Percentiles rank a stretch among this genome's conserved stretches.
phyloP scores from a whole-genome alignment of 2,113 vertebrate species.

The Rhea pennata region DNA sequence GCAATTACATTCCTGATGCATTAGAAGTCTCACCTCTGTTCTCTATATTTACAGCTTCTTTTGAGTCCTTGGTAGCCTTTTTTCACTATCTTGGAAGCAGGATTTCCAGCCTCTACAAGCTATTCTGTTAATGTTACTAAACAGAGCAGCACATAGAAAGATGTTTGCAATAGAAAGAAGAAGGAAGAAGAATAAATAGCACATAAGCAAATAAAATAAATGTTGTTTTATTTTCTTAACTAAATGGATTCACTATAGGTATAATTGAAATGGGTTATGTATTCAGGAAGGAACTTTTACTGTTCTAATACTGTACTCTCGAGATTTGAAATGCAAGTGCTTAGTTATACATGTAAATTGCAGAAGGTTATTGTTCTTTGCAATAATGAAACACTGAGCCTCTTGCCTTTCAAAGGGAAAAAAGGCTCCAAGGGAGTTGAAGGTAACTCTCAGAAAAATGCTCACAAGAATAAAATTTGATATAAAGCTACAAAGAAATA shows the following conservation, averaged over 20 bases:
- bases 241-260: constrained; percentile 9
- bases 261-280: constrained; percentile 11
- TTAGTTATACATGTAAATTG: constrained; percentile 18
- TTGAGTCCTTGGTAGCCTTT: constrained; percentile 9
- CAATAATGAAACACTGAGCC: not conserved
- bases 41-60: constrained; percentile 5
- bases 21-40: constrained; percentile 30
- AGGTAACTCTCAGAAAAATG: not conserved
- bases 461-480: constrained; percentile 11
- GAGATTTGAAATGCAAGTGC: constrained; percentile 14
- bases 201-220: constrained; percentile 42
- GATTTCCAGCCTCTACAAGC: not conserved
- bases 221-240: constrained; percentile 60
- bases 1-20: constrained; percentile 3
- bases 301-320: not conserved
- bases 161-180: not conserved
- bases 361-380: constrained; percentile 5
- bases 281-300: constrained; percentile 3
- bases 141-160: not conserved
- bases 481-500: constrained; percentile 28
- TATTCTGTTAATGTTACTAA: constrained; percentile 22
- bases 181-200: constrained; percentile 36
- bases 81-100: not conserved
- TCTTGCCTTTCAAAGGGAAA: not conserved
- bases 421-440: not conserved